phyloP scores from a whole-genome alignment of 2,113 vertebrate species.

The Phalacrocorax aristotelis region DNA sequence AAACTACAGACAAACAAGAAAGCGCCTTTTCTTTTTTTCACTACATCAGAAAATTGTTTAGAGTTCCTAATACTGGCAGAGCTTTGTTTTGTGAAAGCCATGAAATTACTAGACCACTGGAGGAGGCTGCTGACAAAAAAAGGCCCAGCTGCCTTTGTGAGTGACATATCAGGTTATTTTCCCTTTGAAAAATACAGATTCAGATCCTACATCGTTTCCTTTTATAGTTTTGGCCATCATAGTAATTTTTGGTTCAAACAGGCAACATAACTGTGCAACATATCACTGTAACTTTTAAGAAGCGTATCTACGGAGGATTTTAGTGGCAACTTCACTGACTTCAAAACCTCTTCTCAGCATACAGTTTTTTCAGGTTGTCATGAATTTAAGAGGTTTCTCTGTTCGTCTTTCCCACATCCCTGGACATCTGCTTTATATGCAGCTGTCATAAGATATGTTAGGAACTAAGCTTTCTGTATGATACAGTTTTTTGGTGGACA shows the following conservation, averaged over 20 bases:
- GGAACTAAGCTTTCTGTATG: background rate
- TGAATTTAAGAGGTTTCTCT: slow-evolving; percentile 9
- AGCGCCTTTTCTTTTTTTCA: fast-evolving
- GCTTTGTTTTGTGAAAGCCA: background rate
- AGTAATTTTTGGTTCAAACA: background rate
- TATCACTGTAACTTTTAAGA: background rate
- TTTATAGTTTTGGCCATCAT: background rate
- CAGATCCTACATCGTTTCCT: background rate
- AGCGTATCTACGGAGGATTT: background rate
- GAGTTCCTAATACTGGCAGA: background rate
- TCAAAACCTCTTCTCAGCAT: slow-evolving; percentile 28
- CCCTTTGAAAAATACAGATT: background rate
- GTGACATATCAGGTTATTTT: background rate
- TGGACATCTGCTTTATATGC: background rate
- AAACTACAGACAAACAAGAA: background rate
- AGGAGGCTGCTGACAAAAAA: background rate
- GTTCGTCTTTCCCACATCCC: background rate
- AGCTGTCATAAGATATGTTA: background rate
- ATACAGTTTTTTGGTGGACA: background rate
- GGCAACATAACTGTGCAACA: background rate
- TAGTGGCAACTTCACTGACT: background rate
- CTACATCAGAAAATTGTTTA: background rate
- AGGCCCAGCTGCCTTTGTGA: background rate
- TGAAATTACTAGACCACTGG: background rate
- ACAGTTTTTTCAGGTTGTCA: slow-evolving; percentile 33